These are phyloP conservation scores for Pandemis corylana DNA, from an alignment of 2,888 invertebrate species.

Conservation along the genomic window DNA sequence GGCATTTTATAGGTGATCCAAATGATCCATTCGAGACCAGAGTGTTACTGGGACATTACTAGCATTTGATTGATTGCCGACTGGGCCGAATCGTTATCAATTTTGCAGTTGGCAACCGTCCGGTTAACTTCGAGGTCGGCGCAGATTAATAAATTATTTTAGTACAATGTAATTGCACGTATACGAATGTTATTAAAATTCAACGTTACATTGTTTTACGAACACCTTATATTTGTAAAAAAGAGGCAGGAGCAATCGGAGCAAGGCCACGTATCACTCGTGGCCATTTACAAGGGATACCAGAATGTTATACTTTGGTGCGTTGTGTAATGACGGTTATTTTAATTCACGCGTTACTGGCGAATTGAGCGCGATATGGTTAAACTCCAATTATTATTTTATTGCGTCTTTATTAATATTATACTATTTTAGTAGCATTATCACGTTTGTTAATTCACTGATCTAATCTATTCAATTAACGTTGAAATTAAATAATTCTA, in stretches of 20 bases:
- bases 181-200: background rate
- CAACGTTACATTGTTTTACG: background rate
- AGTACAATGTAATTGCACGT: conserved; percentile 4
- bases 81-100: background rate
- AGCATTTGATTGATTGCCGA: conserved; percentile 1
- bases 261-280: background rate
- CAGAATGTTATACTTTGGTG: background rate
- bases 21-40: background rate
- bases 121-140: background rate
- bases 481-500: background rate
- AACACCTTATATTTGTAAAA: conserved; percentile 1
- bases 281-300: background rate
- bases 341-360: background rate
- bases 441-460: background rate
- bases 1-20: background rate
- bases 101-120: conserved; percentile 12
- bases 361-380: background rate
- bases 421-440: background rate
- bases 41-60: background rate
- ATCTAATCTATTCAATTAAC: conserved; percentile 2
- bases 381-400: background rate
- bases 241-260: conserved; percentile 1
- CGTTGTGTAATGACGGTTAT: background rate
- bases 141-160: conserved; percentile 4
- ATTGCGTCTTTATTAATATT: background rate